These are phyloP conservation scores for Cranoglanis bouderius DNA, from an alignment of 2,113 vertebrate genomes.

Conservation along the genomic window DNA sequence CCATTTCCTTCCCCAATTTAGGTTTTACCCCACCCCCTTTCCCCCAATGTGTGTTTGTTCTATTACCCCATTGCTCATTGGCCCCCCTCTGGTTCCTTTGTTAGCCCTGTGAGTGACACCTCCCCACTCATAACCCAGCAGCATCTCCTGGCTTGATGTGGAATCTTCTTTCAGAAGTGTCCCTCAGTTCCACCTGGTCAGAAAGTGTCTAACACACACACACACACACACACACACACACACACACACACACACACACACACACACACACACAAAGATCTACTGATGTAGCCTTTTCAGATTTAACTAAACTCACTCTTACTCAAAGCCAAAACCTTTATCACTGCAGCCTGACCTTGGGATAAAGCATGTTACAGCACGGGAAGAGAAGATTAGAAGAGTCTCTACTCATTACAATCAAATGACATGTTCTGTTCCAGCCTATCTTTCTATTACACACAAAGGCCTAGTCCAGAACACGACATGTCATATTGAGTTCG, in stretches of 20 bases:
- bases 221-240: neutral
- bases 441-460: neutral
- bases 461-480: neutral
- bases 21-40: conserved; percentile 13
- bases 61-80: conserved; percentile 40
- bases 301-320: neutral
- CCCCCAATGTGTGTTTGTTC: conserved; percentile 36
- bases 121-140: conserved; percentile 33
- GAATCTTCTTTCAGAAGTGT: conserved; percentile 53
- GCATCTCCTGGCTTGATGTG: conserved; percentile 35
- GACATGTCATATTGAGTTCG: neutral
- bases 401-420: conserved; percentile 5
- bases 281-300: neutral
- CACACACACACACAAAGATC: neutral
- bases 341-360: neutral
- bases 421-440: conserved; percentile 22
- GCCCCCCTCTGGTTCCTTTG: conserved; percentile 54
- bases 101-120: conserved; percentile 61
- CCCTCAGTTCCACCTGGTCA: neutral
- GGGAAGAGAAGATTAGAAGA: neutral
- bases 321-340: neutral
- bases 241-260: neutral
- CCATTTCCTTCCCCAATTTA: conserved; percentile 33
- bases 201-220: conserved; percentile 24
- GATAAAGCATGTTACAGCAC: neutral